Conservation (phyloP, 2,113 vertebrate species). For the Chlamydotis undulata region DNA sequence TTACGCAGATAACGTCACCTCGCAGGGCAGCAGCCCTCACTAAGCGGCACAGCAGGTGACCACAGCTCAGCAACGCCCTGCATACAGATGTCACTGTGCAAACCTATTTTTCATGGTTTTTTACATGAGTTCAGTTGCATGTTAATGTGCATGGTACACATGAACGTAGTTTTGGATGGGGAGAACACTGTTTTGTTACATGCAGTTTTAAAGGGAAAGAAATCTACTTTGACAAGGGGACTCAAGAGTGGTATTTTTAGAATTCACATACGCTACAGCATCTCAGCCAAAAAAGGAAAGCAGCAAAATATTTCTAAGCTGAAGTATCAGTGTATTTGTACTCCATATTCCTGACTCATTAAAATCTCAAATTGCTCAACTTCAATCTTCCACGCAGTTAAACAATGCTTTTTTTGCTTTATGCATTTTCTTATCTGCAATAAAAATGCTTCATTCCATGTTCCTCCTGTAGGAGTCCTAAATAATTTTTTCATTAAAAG, state of each 20-base stretch:
- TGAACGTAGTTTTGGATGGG: accelerated
- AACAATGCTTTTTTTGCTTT: background rate
- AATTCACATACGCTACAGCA: background rate
- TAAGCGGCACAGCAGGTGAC: background rate
- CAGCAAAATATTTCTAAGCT: background rate
- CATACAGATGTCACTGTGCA: background rate
- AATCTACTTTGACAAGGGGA: conserved; percentile 22
- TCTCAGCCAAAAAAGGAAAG: conserved; percentile 45
- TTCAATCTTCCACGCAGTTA: conserved; percentile 48
- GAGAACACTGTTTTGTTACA: background rate
- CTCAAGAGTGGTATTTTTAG: conserved; percentile 19
- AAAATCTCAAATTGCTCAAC: conserved; percentile 36
- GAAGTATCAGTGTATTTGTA: conserved; percentile 28
- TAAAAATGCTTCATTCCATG: background rate
- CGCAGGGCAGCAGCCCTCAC: background rate
- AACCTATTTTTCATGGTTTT: background rate
- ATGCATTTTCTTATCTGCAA: conserved; percentile 18
- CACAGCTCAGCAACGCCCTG: background rate
- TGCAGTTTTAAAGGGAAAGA: background rate
- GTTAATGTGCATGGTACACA: background rate
- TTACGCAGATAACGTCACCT: background rate
- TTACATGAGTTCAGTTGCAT: background rate
- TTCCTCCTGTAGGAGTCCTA: background rate
- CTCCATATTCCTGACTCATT: conserved; percentile 42
- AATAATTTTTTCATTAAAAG: conserved; percentile 40